Evolutionary conservation across 92 coral and sea anemone species (phyloP).

Genomic region (Palythoa grandis): DNA sequence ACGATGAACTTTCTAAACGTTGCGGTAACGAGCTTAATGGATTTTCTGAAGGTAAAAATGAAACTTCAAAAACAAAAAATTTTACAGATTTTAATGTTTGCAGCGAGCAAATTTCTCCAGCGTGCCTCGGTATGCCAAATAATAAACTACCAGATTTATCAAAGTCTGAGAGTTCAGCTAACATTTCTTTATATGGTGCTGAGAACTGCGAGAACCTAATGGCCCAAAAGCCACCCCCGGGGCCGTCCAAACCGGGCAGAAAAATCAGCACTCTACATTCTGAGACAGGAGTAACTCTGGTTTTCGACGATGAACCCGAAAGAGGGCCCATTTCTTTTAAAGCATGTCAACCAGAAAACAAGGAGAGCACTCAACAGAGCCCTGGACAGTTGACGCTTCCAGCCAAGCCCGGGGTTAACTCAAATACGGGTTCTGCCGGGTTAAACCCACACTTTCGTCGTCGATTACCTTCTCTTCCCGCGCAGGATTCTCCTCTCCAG

Average conservation of each 20-base stretch:
- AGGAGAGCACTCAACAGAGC: background rate
- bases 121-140: background rate
- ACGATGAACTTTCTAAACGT: background rate
- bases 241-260: slow-evolving; percentile 16
- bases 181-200: background rate
- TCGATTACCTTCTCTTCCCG: slow-evolving; percentile 71
- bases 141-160: background rate
- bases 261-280: slow-evolving; percentile 72
- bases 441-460: slow-evolving; percentile 72
- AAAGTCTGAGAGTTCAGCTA: background rate
- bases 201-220: background rate
- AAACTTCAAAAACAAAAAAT: background rate
- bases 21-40: background rate
- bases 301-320: slow-evolving; percentile 69
- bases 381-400: background rate
- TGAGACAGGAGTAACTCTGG: slow-evolving; percentile 67
- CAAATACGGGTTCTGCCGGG: slow-evolving; percentile 21
- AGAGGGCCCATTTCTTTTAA: background rate
- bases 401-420: background rate
- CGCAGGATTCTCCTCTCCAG: slow-evolving; percentile 41
- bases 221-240: slow-evolving; percentile 23
- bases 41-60: background rate
- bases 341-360: background rate
- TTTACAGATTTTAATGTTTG: background rate
- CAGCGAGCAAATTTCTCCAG: background rate